These are phyloP conservation scores for Mythimna albipuncta DNA, from an alignment of 2,888 invertebrate species.

Conservation along the genomic window DNA sequence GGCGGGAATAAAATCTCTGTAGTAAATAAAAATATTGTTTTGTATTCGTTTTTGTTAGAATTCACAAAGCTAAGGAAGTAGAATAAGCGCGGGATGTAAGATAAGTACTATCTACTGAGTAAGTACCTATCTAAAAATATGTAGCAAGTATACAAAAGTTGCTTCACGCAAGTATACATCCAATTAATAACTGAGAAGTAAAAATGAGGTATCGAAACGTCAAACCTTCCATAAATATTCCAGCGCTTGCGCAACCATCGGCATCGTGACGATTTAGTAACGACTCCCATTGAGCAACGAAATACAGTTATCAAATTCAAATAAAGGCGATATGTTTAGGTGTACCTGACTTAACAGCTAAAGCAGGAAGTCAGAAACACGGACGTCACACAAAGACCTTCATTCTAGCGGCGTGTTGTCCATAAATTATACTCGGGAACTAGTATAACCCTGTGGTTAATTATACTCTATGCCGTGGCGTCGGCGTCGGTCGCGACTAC, in stretches of 20 bases:
- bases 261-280: slow-evolving; percentile 11
- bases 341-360: slow-evolving; percentile 30
- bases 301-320: slow-evolving; percentile 49
- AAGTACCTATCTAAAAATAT: too few species aligned
- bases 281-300: slow-evolving; percentile 15
- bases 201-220: background rate
- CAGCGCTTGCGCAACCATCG: slow-evolving; percentile 10
- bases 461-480: slow-evolving; percentile 51
- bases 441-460: slow-evolving; percentile 61
- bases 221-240: background rate
- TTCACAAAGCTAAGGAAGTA: background rate
- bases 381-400: slow-evolving; percentile 66
- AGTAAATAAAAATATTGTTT: background rate
- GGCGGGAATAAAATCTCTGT: background rate
- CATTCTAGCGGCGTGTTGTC: slow-evolving; percentile 56
- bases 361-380: slow-evolving; percentile 65
- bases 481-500: slow-evolving; percentile 53
- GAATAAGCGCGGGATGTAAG: background rate
- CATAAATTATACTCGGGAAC: slow-evolving; percentile 59
- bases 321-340: slow-evolving; percentile 23
- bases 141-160: background rate
- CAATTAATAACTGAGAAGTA: background rate
- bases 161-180: background rate
- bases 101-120: too few species aligned
- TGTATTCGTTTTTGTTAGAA: background rate